Evolutionary conservation across 2,888 invertebrate species (phyloP).

Genomic region (Drosophila melanosoma): DNA sequence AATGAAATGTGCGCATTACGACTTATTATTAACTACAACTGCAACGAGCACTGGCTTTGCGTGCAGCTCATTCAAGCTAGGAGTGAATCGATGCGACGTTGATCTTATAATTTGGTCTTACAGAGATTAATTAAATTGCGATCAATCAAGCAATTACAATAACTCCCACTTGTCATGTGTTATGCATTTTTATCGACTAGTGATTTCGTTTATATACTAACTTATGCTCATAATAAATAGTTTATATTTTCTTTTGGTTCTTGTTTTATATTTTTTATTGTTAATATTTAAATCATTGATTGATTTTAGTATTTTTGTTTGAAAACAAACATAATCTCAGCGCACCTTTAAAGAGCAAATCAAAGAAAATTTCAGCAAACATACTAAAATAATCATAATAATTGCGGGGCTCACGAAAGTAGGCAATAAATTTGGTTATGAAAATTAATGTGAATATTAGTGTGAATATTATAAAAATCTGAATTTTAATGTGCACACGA

Average conservation of each 20-base stretch:
- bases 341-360: not conserved
- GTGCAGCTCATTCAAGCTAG: slow-evolving; percentile 24
- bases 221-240: not conserved
- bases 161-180: slow-evolving; percentile 6
- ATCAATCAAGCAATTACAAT: slow-evolving; percentile 38
- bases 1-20: slow-evolving; percentile 68
- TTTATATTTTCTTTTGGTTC: not conserved
- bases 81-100: slow-evolving; percentile 12
- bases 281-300: not conserved
- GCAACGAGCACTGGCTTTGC: slow-evolving; percentile 2
- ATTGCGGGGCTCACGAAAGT: slow-evolving; percentile 30
- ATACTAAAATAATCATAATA: not conserved
- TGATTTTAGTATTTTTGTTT: not conserved
- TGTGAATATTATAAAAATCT: not conserved
- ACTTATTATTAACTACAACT: slow-evolving; percentile 24
- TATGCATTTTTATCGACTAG: not conserved
- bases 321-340: not conserved
- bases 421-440: slow-evolving; percentile 33
- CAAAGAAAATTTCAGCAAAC: not conserved
- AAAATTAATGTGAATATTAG: not conserved
- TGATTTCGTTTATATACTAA: not conserved
- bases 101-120: slow-evolving; percentile 44
- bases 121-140: slow-evolving; percentile 31
- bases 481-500: slow-evolving; percentile 1
- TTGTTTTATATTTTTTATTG: not conserved